Evolutionary conservation across 2,797 vertebrate species (phyloP), one percentile per base, ranked within the genome.

Genomic region (Hapalemur alaotrensis): DNA sequence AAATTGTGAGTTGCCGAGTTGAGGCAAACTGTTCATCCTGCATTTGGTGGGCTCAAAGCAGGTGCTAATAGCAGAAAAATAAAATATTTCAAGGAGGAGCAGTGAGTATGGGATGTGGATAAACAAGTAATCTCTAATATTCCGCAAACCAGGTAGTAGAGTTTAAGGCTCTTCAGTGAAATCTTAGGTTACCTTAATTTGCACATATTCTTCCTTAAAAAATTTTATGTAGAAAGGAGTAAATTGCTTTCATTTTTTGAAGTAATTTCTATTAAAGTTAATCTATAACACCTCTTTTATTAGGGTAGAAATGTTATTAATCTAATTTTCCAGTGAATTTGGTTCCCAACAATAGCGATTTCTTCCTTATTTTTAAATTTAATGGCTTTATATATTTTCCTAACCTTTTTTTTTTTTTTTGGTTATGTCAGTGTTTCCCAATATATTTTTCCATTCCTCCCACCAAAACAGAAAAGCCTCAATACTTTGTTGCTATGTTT

Each of bases 391-490:
- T 94, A 70, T 91, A 91, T 80, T 93, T 93, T 67, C 70, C 54
- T 92, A 89, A 92, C 73, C n/a, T n/a, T n/a, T 83, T 93, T 6
- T 63, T 86, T 67, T 35, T 7, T 35, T 7, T 54, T 48, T 32
- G 65, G 48, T 93, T 76, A 75, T 89, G 41, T 82, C 93, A 93
- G 3, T 69, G 35, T 92, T 97, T 95, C 84, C 86, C 59, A 95
- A 65, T 48, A 59, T 75, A 89, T 59, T 92, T 97, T 78, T 89
- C 61, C 25, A 25, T 50, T 93, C 59, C 25, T 81, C 61, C 86
- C 54, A 86, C 63, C 75, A 94, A 95, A 84, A 96, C 63, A 93
- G 86, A 96, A 94, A 79, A 92, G 12, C 65, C 28, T 93, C 84
- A 96, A 54, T 30, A 89, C 17, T 59, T 38, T 92, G 73, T 91